A percentile compares a stretch with the other conserved stretches of the same genome.
phyloP scores from a whole-genome alignment of 2,888 invertebrate genomes.

The Aplocera efformata region DNA sequence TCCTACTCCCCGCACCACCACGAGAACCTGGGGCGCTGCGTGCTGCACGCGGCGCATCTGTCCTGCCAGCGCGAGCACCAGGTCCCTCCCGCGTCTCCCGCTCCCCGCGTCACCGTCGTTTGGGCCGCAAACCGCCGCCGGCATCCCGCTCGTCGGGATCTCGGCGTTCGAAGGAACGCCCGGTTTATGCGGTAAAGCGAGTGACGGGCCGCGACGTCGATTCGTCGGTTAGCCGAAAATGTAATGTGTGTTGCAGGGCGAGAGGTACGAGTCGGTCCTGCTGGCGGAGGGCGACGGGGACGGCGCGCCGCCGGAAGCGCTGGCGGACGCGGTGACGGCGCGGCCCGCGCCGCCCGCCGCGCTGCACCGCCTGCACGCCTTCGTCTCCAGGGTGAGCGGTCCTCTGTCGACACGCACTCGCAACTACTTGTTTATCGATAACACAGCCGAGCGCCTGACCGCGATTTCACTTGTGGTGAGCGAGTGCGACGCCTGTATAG shows the following conservation, averaged over 20 bases:
- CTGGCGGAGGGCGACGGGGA: conserved; percentile 18
- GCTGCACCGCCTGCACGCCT: conserved; percentile 86
- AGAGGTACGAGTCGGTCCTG: conserved; percentile 7
- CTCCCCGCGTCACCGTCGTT: too few relatives aligned
- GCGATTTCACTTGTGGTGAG: too few relatives aligned
- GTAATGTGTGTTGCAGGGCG: conserved; percentile 12
- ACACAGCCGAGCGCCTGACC: too few relatives aligned
- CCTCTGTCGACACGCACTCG: not conserved
- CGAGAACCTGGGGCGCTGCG: conserved; percentile 93
- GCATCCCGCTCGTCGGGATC: too few relatives aligned
- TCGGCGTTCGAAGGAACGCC: too few relatives aligned
- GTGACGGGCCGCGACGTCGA: too few relatives aligned
- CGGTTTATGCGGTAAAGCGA: too few relatives aligned
- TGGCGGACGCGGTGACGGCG: conserved; percentile 81
- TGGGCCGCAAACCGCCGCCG: too few relatives aligned
- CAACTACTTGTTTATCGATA: too few relatives aligned
- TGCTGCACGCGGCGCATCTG: conserved; percentile 84
- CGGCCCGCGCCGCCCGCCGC: conserved; percentile 82
- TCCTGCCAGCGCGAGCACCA: conserved; percentile 82
- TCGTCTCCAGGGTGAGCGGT: conserved; percentile 82
- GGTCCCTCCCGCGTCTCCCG: not conserved
- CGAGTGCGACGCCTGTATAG: too few relatives aligned
- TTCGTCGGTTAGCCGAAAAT: too few relatives aligned
- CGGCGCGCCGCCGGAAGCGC: conserved; percentile 46
- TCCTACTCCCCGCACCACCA: conserved; percentile 90